Evolutionary conservation across 2,888 invertebrate genomes (phyloP).

Genomic region (Ceriagrion tenellum): DNA sequence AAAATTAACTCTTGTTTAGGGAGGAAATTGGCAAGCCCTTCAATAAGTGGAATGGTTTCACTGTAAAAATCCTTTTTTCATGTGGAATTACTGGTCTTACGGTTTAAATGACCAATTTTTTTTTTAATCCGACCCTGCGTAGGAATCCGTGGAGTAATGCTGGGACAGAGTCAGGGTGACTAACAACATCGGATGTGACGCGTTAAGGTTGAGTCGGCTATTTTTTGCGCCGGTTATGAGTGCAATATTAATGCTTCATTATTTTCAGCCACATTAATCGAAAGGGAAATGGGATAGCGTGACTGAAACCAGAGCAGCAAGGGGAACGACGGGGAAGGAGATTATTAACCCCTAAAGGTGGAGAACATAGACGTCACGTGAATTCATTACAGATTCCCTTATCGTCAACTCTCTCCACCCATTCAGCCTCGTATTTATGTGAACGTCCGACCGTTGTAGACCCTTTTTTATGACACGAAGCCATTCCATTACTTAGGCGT

Average conservation of each 20-base stretch:
- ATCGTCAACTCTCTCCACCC: background rate
- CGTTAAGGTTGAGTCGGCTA: background rate
- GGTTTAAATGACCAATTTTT: too few relatives aligned
- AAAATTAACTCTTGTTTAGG: too few relatives aligned
- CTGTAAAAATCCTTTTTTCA: too few relatives aligned
- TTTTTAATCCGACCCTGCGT: too few relatives aligned
- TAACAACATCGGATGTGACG: background rate
- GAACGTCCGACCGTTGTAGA: background rate
- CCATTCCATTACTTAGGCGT: background rate
- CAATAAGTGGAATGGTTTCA: too few relatives aligned
- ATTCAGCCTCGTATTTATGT: background rate
- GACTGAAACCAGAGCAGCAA: constrained; percentile 36
- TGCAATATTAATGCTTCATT: constrained; percentile 55
- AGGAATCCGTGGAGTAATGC: too few relatives aligned
- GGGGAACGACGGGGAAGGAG: background rate
- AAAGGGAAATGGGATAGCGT: constrained; percentile 61
- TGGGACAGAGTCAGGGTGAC: background rate
- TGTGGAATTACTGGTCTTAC: too few relatives aligned
- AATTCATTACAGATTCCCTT: constrained; percentile 59
- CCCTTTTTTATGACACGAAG: background rate
- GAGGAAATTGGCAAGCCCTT: too few relatives aligned
- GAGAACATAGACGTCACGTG: constrained; percentile 61
- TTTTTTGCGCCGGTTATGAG: background rate
- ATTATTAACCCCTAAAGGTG: background rate
- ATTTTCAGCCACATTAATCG: constrained; percentile 45